Evolutionary conservation across 2,797 vertebrate species (phyloP), one percentile per base, ranked within the genome.

Genomic region (Urocyon cinereoargenteus): DNA sequence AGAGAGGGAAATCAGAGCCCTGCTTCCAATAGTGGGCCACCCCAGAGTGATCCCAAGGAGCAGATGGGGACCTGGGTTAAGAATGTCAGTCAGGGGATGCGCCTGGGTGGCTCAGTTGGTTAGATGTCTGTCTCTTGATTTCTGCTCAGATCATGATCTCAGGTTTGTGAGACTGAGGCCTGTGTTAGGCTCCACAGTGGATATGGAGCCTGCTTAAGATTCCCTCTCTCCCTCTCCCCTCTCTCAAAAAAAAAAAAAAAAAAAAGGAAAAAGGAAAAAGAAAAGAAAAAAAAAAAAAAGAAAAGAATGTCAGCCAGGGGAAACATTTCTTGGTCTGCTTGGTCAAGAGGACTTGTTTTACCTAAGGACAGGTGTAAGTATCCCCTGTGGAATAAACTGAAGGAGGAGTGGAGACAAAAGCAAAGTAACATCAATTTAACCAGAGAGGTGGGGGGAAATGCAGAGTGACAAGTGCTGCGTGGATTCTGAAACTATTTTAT

Each of bases 1-100:
- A 15, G 81, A 64, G 21, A n/a, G 40, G 77, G 45, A 45, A 21
- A 26, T 45, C 28, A 13, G 26, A 13, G 5, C 9, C 34, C 28
- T 0, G 3, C n/a, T 18, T 31, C 21, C 10, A 3, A 28, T 0
- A 0, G 4, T 36, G 10, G 49, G 19, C 36, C 18, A 26, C 6
- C 15, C 15, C 9, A 0, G 2, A 11, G 11, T 19, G 40, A 21
- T 26, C 49, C 40, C 31, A 55, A 62, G 49, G 16, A 59, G 64
- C 4, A 5, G 70, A 59, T 2, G 3, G 21, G 59, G 62, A 81
- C 8, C 14, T 59, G 22, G 55, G 19, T 13, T 24, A 51, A 66
- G 34, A 59, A 26, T 15, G 62, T 77, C 24, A 53, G 45, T 31
- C 18, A n/a, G 11, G 1, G 12, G 16, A n/a, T 4, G 64, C 2